Evolutionary conservation across 2,113 vertebrate species (phyloP).

Genomic region (Centropristis striata): DNA sequence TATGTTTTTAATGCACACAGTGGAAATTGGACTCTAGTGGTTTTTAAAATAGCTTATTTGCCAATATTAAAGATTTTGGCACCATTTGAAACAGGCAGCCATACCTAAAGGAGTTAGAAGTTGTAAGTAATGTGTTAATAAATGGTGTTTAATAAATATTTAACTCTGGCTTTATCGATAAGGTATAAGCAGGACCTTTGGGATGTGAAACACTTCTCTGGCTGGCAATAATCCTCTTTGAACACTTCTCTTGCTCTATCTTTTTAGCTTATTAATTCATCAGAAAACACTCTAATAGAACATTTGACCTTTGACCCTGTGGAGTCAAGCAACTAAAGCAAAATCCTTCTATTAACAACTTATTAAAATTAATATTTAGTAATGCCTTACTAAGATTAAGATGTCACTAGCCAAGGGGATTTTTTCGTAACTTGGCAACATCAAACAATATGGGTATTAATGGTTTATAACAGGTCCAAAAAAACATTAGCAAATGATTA

Average conservation of each 20-base stretch:
- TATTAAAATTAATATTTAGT: neutral
- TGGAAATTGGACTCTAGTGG: no score
- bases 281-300: neutral
- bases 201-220: no score
- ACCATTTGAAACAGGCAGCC: no score
- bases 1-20: no score
- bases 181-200: no score
- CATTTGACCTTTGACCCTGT: neutral
- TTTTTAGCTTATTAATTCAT: neutral
- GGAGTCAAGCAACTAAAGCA: neutral
- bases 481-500: neutral
- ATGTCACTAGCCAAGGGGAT: neutral
- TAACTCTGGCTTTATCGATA: no score
- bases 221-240: neutral
- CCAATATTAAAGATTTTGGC: no score
- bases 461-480: neutral
- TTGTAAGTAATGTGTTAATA: no score
- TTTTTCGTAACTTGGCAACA: neutral
- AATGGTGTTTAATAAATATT: no score
- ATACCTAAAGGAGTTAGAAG: no score
- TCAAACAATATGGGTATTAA: neutral
- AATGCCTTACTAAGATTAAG: neutral
- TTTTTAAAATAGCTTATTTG: no score
- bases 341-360: neutral
- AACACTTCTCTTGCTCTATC: neutral